Evolutionary conservation across 2,888 invertebrate species (phyloP).

Genomic region (Esperia sulphurella): DNA sequence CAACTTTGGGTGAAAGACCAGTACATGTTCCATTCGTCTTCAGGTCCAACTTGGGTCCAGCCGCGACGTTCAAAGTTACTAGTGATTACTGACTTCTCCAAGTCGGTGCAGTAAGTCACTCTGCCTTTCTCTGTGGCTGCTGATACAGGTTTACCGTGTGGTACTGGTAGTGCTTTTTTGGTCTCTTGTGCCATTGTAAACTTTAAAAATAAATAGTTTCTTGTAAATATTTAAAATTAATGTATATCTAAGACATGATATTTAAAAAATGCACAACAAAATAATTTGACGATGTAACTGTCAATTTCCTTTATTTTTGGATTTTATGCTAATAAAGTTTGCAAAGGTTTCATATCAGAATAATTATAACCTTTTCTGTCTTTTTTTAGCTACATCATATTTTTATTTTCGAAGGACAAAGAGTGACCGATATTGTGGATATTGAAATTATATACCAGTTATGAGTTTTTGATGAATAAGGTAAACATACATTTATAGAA

Average conservation of each 20-base stretch:
- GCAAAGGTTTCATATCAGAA: too few relatives aligned
- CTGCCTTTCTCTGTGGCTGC: slow-evolving; percentile 35
- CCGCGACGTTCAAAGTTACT: slow-evolving; percentile 95
- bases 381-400: too few relatives aligned
- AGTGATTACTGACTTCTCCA: slow-evolving; percentile 95
- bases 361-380: too few relatives aligned
- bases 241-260: not conserved
- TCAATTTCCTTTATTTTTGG: too few relatives aligned
- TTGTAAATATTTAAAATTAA: not conserved
- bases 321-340: too few relatives aligned
- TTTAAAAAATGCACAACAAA: not conserved
- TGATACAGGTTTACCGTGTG: slow-evolving; percentile 25
- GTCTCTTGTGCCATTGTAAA: slow-evolving; percentile 23
- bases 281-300: not conserved
- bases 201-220: not conserved
- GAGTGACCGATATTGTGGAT: too few relatives aligned
- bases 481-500: too few relatives aligned
- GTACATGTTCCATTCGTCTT: slow-evolving; percentile 98
- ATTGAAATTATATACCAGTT: too few relatives aligned
- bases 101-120: slow-evolving; percentile 84
- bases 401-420: too few relatives aligned
- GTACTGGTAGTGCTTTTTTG: slow-evolving; percentile 30
- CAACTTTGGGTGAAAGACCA: slow-evolving; percentile 97
- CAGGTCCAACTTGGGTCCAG: slow-evolving; percentile 90
- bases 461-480: too few relatives aligned